Base-by-base conservation (phyloP, 2,888 invertebrate genomes). In the Gnatocerus cornutus region DNA sequence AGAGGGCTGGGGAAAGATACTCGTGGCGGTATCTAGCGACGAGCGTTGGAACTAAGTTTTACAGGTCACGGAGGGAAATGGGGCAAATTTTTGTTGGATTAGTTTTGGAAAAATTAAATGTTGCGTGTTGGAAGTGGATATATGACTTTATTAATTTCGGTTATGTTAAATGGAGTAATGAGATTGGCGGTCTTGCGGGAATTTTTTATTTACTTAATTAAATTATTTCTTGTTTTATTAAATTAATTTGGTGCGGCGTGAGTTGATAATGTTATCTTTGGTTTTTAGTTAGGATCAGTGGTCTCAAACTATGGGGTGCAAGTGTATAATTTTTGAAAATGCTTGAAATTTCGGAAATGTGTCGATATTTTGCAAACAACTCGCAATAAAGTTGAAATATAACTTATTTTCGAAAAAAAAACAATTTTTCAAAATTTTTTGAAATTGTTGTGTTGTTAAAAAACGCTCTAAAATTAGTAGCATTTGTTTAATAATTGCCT, bases 91-190 rank as follows among this genome's bases (percentile, higher is more conserved):
- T 61, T 33, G 13, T 33, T 33, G 33, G 2, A 33, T 33, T 33
- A 33, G n/a, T 33, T 33, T 33, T 33, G 33, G 33, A 33, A 33
- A 33, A 33, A 27, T 27, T 21, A 48, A 10, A 9, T 12, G 27
- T 48, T 27, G 48, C 48, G 53, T 53, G 53, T 30, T 4, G 29
- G 6, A 33, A 33, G 33, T 33, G 10, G 50, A 50, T 43, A 59
- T 59, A 67, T 58, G 50, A 43, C 59, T 67, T 58, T 68, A 68
- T 64, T 63, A 63, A 3, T 52, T 64, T 64, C 27, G 29, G 61
- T 30, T 6, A n/a, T 43, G 13, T 52, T 39, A 21, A 67, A 53
- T 67, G 61, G 61, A 52, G 33, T 68, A 46, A 68, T 39, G 61
- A 61, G 67, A 68, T 68, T 68, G 67, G 37, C 16, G 53, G n/a